Conservation (phyloP, 2,113 vertebrate genomes). For the Recurvirostra avosetta region DNA sequence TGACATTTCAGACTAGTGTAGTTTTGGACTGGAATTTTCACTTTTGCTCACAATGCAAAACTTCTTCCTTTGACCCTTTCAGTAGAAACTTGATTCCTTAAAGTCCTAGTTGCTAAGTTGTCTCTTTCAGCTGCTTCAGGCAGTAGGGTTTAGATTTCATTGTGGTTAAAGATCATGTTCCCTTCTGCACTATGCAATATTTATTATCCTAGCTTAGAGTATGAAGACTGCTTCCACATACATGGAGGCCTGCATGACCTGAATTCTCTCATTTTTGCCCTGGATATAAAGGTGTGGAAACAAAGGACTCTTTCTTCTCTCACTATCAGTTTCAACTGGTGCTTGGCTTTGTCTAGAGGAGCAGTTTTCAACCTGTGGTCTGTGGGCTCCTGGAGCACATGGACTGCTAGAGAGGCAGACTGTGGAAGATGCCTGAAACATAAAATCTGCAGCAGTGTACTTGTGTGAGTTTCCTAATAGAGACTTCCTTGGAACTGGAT, state of each 20-base stretch:
- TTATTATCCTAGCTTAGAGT: background rate
- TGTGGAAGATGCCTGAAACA: background rate
- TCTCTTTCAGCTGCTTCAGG: background rate
- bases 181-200: background rate
- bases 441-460: background rate
- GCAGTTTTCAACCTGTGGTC: background rate
- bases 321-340: background rate
- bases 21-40: background rate
- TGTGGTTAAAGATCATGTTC: background rate
- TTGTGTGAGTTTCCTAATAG: background rate
- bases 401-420: background rate
- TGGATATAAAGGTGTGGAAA: background rate
- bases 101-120: background rate
- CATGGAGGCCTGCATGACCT: background rate
- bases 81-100: background rate
- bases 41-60: background rate
- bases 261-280: background rate
- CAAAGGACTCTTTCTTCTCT: background rate
- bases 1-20: background rate
- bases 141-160: background rate
- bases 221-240: background rate
- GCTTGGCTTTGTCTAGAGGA: background rate
- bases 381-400: background rate
- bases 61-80: background rate
- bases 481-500: no score